phyloP scores from a whole-genome alignment of 2,888 invertebrate genomes.

The Aleiodes testaceus region DNA sequence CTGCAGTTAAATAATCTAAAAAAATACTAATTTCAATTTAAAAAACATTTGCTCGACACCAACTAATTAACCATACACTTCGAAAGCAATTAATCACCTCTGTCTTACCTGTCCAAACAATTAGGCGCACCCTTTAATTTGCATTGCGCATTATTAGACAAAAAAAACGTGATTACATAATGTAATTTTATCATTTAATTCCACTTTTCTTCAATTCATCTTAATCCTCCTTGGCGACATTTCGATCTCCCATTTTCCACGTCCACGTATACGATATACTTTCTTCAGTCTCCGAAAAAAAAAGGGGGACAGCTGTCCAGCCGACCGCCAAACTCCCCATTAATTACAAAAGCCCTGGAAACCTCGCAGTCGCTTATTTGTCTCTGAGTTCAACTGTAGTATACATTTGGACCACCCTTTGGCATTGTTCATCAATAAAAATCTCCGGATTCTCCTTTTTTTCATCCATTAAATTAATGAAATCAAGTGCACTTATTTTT shows the following conservation, averaged over 20 bases:
- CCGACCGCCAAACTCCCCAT: slow-evolving; percentile 71
- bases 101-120: slow-evolving; percentile 50
- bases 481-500: slow-evolving; percentile 6
- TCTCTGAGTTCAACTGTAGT: slow-evolving; percentile 46
- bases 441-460: slow-evolving; percentile 53
- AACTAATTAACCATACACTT: slow-evolving; percentile 46
- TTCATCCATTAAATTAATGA: neutral
- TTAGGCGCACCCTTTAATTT: slow-evolving; percentile 54
- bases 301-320: slow-evolving; percentile 71
- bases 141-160: slow-evolving; percentile 41
- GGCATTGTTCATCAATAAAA: slow-evolving; percentile 54
- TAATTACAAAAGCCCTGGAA: slow-evolving; percentile 66
- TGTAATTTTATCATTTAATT: too few relatives aligned
- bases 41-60: slow-evolving; percentile 32
- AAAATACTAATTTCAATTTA: slow-evolving; percentile 21
- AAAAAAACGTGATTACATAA: too few relatives aligned
- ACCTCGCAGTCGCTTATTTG: slow-evolving; percentile 63
- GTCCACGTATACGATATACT: slow-evolving; percentile 56
- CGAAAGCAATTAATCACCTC: slow-evolving; percentile 60
- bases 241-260: slow-evolving; percentile 61
- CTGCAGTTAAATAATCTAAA: neutral
- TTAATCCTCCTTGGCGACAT: slow-evolving; percentile 71
- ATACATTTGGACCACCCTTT: slow-evolving; percentile 38
- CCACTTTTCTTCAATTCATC: slow-evolving; percentile 74
- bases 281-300: slow-evolving; percentile 56